Percentiles rank a stretch among this genome's conserved stretches.
Evolutionary conservation across 2,888 invertebrate genomes (phyloP).

Genomic region (Spisula solida): DNA sequence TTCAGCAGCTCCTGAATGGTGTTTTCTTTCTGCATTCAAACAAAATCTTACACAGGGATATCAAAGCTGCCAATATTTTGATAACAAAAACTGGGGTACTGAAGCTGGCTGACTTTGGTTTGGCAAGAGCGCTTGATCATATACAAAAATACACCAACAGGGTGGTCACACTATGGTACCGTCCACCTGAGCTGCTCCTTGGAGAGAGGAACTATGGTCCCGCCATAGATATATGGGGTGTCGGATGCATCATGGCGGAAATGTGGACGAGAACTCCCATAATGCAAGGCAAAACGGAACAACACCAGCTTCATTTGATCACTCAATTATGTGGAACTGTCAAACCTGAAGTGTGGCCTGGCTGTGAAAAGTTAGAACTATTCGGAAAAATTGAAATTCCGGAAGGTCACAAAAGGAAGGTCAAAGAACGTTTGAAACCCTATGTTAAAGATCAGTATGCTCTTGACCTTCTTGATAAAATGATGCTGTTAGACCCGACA

Average conservation of each 20-base stretch:
- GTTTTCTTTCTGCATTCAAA: constrained; percentile 98
- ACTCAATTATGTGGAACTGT: constrained; percentile 98
- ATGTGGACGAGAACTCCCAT: constrained; percentile 96
- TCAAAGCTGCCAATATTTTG: constrained; percentile 99
- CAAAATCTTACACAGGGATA: constrained; percentile 91
- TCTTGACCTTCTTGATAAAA: constrained; percentile 96
- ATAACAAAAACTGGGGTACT: constrained; percentile 95
- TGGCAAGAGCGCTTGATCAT: constrained; percentile 97
- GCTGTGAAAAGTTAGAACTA: constrained; percentile 95
- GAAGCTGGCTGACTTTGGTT: constrained; percentile 98
- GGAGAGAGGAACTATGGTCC: constrained; percentile 96
- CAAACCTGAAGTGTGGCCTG: constrained; percentile 95
- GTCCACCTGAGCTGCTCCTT: constrained; percentile 88
- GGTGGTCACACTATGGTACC: constrained; percentile 98
- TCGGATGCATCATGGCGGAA: constrained; percentile 99
- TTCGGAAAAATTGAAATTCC: constrained; percentile 89
- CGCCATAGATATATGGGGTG: constrained; percentile 96
- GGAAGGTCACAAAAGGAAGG: constrained; percentile 84
- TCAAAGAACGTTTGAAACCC: constrained; percentile 90
- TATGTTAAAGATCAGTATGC: constrained; percentile 97
- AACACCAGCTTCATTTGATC: constrained; percentile 98
- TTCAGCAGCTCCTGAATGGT: constrained; percentile 91
- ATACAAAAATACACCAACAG: constrained; percentile 98
- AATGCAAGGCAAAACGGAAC: constrained; percentile 95
- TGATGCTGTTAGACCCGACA: constrained; percentile 96